A percentile compares a stretch with the other conserved stretches of the same genome.
Conservation (phyloP, 2,113 vertebrate species). For the Hippoglossus stenolepis region DNA sequence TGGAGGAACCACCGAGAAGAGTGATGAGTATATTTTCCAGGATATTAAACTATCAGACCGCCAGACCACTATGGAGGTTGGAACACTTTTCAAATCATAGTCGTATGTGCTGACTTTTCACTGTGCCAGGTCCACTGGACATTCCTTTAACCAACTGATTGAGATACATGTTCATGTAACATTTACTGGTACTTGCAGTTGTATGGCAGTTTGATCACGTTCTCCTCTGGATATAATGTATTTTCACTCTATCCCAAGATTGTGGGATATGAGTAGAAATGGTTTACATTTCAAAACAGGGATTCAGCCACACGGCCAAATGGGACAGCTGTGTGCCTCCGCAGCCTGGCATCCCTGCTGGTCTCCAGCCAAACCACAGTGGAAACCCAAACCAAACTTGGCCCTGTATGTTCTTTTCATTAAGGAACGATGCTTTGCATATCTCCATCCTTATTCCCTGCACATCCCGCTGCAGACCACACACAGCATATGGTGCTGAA, state of each 20-base stretch:
- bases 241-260: not conserved
- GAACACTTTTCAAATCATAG: no score
- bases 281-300: slow-evolving; percentile 14
- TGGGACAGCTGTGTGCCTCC: slow-evolving; percentile 4
- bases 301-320: not conserved
- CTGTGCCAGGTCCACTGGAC: not conserved
- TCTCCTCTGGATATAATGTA: not conserved
- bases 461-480: slow-evolving; percentile 44
- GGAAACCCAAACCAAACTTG: slow-evolving; percentile 34
- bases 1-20: not conserved
- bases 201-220: not conserved
- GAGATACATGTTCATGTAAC: not conserved
- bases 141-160: not conserved
- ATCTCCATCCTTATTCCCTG: slow-evolving; percentile 42
- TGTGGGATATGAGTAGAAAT: not conserved
- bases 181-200: not conserved
- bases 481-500: slow-evolving; percentile 55
- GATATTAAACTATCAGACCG: not conserved
- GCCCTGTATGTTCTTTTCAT: slow-evolving; percentile 29
- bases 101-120: no score
- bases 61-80: not conserved
- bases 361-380: slow-evolving; percentile 30
- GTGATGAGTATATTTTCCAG: not conserved
- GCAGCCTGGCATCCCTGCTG: slow-evolving; percentile 31
- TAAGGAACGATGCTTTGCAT: slow-evolving; percentile 22